Percentiles rank a stretch among this genome's conserved stretches.
Evolutionary conservation across 2,113 vertebrate genomes (phyloP).

Genomic region (Thalassoma bifasciatum): DNA sequence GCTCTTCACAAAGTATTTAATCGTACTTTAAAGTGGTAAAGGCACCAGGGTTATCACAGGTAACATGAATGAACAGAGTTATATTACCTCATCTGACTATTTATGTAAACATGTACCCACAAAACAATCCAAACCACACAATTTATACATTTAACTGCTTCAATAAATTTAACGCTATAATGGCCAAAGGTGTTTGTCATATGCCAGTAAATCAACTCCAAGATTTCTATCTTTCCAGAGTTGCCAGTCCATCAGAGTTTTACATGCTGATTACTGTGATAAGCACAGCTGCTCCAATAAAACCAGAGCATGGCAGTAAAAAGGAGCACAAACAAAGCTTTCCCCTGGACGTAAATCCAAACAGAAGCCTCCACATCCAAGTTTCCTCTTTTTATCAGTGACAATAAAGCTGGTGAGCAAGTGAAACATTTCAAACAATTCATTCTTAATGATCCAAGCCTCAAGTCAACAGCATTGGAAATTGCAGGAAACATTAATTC

Average conservation of each 20-base stretch:
- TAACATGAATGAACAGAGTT: no score
- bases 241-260: conserved; percentile 19
- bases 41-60: no score
- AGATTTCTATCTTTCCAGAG: conserved; percentile 21
- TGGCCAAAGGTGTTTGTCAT: conserved; percentile 9
- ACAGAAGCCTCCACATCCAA: conserved; percentile 20
- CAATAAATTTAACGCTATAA: conserved; percentile 7
- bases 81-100: no score
- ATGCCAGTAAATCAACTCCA: conserved; percentile 37
- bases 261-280: conserved; percentile 49
- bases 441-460: background rate
- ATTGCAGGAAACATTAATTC: conserved; percentile 44
- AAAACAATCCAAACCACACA: background rate
- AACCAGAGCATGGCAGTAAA: conserved; percentile 32
- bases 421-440: conserved; percentile 14
- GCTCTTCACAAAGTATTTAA: no score
- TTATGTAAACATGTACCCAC: background rate
- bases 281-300: conserved; percentile 56
- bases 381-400: conserved; percentile 11
- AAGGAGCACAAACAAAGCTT: conserved; percentile 20
- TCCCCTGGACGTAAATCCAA: conserved; percentile 34
- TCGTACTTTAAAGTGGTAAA: no score
- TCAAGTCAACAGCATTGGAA: conserved; percentile 22
- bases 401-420: conserved; percentile 6
- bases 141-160: no score